Percentiles rank a stretch among this genome's conserved stretches.
phyloP scores from a whole-genome alignment of 2,888 invertebrate genomes.

The Daptonema setosum region DNA sequence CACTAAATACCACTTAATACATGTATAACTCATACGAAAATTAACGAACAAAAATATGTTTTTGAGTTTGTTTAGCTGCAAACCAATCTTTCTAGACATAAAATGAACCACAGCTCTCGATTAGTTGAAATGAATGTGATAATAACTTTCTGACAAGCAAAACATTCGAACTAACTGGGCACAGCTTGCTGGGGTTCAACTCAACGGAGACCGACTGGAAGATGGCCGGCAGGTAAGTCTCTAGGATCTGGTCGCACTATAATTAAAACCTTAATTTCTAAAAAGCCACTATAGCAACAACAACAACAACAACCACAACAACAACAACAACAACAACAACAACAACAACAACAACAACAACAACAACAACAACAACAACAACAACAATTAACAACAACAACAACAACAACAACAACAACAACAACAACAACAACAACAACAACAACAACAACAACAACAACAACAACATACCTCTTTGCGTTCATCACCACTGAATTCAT shows the following conservation, averaged over 20 bases:
- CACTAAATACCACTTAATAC: too few species aligned
- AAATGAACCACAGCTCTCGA: too few species aligned
- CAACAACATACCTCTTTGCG: neutral
- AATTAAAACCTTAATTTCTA: too few species aligned
- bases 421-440: neutral
- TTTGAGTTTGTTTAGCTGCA: too few species aligned
- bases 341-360: neutral
- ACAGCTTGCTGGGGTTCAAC: neutral
- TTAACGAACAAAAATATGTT: too few species aligned
- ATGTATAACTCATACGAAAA: too few species aligned
- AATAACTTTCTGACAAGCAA: too few species aligned
- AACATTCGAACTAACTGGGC: too few species aligned
- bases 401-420: neutral
- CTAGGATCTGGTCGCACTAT: constrained; percentile 20
- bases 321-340: neutral
- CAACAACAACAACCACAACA: neutral
- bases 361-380: neutral
- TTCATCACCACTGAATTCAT: neutral
- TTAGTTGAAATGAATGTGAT: too few species aligned
- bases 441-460: neutral
- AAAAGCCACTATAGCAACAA: neutral
- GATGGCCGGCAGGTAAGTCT: constrained; percentile 22
- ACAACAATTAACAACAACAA: neutral
- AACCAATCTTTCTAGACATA: too few species aligned
- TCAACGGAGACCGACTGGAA: constrained; percentile 11